Evolutionary conservation across 2,113 vertebrate species (phyloP), one percentile per base, ranked within the genome.

Genomic region (Hemibagrus wyckioides): DNA sequence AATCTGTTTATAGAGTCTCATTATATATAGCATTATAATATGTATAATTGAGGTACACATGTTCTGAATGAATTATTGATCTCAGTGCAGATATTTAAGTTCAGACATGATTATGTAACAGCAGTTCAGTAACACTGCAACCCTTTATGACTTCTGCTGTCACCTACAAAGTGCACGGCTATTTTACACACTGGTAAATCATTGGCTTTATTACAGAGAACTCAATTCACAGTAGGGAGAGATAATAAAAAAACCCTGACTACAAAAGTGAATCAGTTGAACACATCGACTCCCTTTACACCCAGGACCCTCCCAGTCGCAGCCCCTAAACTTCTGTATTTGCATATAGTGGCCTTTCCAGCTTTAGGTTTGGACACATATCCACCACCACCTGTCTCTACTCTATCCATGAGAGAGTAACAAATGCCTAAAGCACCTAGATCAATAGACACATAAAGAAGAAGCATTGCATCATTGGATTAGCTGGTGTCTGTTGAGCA

Each of bases 401-500:
- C 25, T 76, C 75, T 33, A 30, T 39, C 15, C 48, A 25, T 48
- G 25, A 54, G 50, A 80, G 50, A 33, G 56, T 56, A 50, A 80
- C 17, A 33, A 15, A 80, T 23, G 48, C n/a, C 25, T 7, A 52
- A 13, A 5, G 14, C 30, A 56, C 50, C 3, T 19, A 52, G 48
- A 56, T 33, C 30, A 2, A 80, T 23, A 54, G 0, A 21, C 9
- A 39, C 19, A 28, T 25, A 44, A 50, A 17, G 30, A 44, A 73
- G 41, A 44, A 75, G 28, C 21, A 14, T 48, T 39, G 3, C 71
- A 48, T 52, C 52, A 19, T 56, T 71, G 82, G n/a, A 73, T 56
- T 83, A 87, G 65, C 80, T 59, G 52, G 28, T 48, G 23, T 39
- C 17, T 54, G 30, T 21, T 86, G 30, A 75, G 65, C 84, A 33